phyloP scores from a whole-genome alignment of 2,797 vertebrate species.

The Malurus splendens region DNA sequence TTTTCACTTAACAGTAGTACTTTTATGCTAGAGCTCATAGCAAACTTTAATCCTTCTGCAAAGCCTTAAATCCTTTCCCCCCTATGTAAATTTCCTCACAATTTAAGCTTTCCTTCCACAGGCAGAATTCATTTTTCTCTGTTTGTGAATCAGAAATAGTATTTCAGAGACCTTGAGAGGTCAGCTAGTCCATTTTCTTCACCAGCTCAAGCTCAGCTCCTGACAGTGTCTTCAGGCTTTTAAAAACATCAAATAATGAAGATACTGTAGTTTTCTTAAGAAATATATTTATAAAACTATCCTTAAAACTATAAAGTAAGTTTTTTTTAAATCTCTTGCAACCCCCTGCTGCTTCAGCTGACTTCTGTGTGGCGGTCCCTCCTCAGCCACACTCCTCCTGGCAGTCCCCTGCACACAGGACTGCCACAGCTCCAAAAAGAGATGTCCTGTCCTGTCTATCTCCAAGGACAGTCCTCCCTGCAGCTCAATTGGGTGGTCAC shows the following conservation, averaged over 20 bases:
- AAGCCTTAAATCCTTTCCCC: constrained; percentile 43
- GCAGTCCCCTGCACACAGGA: neutral
- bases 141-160: constrained; percentile 17
- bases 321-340: neutral
- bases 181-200: neutral
- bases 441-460: neutral
- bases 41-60: constrained; percentile 32
- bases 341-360: neutral
- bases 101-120: constrained; percentile 1
- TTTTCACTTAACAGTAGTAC: constrained; percentile 27
- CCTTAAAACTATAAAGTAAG: neutral
- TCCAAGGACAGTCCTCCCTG: neutral
- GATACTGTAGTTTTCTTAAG: neutral
- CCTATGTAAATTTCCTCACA: constrained; percentile 40
- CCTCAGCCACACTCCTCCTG: rapidly evolving
- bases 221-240: neutral
- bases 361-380: neutral
- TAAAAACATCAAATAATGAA: neutral
- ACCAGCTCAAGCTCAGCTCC: neutral
- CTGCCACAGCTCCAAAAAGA: neutral
- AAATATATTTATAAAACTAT: neutral
- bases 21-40: constrained; percentile 8
- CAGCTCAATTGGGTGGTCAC: neutral
- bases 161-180: constrained; percentile 23
- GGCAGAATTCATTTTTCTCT: constrained; percentile 2